Percentiles rank a stretch among this genome's conserved stretches.
Evolutionary conservation across 1,140 invertebrate genomes (phyloP).

Genomic region (Whitmania pigra): DNA sequence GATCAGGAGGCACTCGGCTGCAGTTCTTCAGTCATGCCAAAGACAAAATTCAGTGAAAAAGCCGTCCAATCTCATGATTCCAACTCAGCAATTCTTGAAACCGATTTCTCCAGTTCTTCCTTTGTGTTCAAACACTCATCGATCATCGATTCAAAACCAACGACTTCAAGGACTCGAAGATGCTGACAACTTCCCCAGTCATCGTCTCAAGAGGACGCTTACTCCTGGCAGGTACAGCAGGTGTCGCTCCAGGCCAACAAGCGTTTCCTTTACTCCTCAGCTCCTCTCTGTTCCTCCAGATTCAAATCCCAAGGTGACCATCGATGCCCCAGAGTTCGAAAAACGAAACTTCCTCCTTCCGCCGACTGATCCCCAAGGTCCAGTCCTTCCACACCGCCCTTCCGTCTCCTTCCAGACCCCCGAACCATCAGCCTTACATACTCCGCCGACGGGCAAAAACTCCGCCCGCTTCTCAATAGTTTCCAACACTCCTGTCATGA

Average conservation of each 20-base stretch:
- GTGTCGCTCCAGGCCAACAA: not conserved
- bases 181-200: not conserved
- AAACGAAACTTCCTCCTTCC: not conserved
- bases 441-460: not conserved
- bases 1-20: conserved; percentile 12
- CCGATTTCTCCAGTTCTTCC: no score
- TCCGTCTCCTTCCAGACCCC: not conserved
- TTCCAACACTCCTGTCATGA: not conserved
- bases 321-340: not conserved
- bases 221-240: conserved; percentile 12
- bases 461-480: not conserved
- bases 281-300: not conserved
- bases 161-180: no score
- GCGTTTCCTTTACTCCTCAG: not conserved
- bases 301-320: not conserved
- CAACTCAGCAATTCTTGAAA: not conserved
- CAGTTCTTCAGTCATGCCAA: conserved; percentile 9
- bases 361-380: not conserved
- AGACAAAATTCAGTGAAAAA: not conserved
- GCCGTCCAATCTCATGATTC: conserved; percentile 5
- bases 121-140: no score
- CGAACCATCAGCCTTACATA: not conserved
- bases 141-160: no score
- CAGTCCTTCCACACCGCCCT: not conserved
- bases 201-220: conserved; percentile 9